phyloP scores from a whole-genome alignment of 2,888 invertebrate genomes.

The Drosophila mettleri region DNA sequence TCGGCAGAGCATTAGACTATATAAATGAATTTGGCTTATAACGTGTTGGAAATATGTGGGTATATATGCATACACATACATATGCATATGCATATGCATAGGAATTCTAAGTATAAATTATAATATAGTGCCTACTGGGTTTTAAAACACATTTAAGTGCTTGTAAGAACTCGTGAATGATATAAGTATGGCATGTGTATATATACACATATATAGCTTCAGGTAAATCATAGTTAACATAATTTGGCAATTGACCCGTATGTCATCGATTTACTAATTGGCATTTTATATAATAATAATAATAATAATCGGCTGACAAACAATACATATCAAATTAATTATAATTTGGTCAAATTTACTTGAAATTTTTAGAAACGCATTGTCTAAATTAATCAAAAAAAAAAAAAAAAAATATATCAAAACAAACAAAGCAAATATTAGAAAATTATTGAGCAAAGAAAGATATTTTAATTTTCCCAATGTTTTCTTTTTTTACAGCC shows the following conservation, averaged over 20 bases:
- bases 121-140: constrained; percentile 2
- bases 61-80: constrained; percentile 1
- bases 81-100: constrained; percentile 2
- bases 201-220: constrained; percentile 6
- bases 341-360: neutral
- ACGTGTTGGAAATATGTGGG: constrained; percentile 4
- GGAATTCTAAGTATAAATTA: constrained; percentile 6
- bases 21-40: constrained; percentile 2
- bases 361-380: neutral
- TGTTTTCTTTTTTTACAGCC: neutral
- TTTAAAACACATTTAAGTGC: constrained; percentile 7
- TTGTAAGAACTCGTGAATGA: constrained; percentile 8
- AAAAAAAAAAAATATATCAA: neutral
- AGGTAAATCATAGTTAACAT: constrained; percentile 2
- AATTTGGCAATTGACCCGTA: constrained; percentile 2
- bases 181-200: constrained; percentile 4
- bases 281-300: neutral
- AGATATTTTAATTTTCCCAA: neutral
- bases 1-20: neutral
- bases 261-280: constrained; percentile 1
- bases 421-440: neutral
- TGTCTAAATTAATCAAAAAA: neutral
- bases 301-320: too few relatives aligned
- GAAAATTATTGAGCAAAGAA: neutral
- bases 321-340: neutral